A percentile compares a stretch with the other conserved stretches of the same genome.
Evolutionary conservation across 1,140 invertebrate species (phyloP).

Genomic region (Battus philenor): DNA sequence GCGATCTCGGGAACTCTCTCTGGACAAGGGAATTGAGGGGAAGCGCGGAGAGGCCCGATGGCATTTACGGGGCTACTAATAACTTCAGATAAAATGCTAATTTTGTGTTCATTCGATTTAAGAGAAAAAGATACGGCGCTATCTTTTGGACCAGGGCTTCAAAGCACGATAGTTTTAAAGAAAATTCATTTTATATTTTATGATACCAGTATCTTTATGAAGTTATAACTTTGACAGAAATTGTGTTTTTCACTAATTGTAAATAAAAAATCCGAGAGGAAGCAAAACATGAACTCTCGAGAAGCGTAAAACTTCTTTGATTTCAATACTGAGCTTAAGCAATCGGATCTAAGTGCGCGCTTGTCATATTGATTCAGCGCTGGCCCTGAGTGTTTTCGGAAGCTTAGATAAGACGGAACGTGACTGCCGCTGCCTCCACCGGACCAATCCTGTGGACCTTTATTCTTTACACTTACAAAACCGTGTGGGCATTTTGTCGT

Average conservation of each 20-base stretch:
- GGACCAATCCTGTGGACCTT: slow-evolving; percentile 42
- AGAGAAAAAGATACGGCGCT: slow-evolving; percentile 40
- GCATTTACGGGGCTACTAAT: slow-evolving; percentile 59
- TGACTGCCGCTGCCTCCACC: slow-evolving; percentile 33
- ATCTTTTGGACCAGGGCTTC: slow-evolving; percentile 16
- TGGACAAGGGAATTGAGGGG: slow-evolving; percentile 36
- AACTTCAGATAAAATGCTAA: slow-evolving; percentile 73
- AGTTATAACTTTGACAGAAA: too few relatives aligned
- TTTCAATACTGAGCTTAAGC: slow-evolving; percentile 27
- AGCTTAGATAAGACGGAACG: slow-evolving; percentile 53
- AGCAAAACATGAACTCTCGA: too few relatives aligned
- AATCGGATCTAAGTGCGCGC: slow-evolving; percentile 43
- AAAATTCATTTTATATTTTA: slow-evolving; percentile 3
- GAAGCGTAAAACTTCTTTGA: slow-evolving; percentile 12
- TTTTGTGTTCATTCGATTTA: slow-evolving; percentile 74
- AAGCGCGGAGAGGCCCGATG: slow-evolving; percentile 18
- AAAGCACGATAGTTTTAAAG: not conserved
- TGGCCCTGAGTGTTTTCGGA: slow-evolving; percentile 47
- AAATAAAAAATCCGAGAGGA: too few relatives aligned
- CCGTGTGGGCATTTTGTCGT: slow-evolving; percentile 24
- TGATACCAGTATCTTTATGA: too few relatives aligned
- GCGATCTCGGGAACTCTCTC: slow-evolving; percentile 54
- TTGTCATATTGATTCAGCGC: slow-evolving; percentile 56
- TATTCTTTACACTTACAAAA: slow-evolving; percentile 36
- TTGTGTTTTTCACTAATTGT: too few relatives aligned